Percentiles rank a stretch among this genome's conserved stretches.
Conservation (phyloP, 2,113 vertebrate genomes). For the Herpetotheres cachinnans region DNA sequence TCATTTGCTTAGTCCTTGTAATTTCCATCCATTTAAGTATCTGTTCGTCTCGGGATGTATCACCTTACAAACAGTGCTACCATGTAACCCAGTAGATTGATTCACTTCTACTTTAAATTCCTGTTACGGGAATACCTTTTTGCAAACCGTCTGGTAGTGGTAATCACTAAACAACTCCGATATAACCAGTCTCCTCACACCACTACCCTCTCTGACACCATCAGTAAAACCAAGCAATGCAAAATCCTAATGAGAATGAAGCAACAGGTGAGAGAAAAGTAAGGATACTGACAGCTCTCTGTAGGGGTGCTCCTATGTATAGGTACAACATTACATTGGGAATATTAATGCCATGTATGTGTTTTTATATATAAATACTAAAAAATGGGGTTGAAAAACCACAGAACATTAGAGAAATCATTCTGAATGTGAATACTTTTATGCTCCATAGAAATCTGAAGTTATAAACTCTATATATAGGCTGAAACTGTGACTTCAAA, state of each 20-base stretch:
- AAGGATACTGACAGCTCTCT: background rate
- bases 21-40: background rate
- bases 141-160: background rate
- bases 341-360: background rate
- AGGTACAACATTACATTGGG: background rate
- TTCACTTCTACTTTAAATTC: background rate
- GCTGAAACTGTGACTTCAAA: slow-evolving; percentile 29
- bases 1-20: background rate
- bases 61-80: background rate
- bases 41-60: background rate
- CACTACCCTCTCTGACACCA: background rate
- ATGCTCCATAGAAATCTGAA: background rate
- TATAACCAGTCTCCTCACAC: background rate
- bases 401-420: background rate
- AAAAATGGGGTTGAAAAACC: background rate
- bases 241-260: background rate
- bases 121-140: background rate
- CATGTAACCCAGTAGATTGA: background rate
- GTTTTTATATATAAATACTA: background rate
- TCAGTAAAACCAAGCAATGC: background rate
- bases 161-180: background rate
- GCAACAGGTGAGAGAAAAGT: background rate
- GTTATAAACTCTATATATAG: background rate
- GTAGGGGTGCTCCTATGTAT: background rate
- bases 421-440: background rate